Percentiles rank a stretch among this genome's conserved stretches.
These are phyloP conservation scores for Leptopilina clavipes DNA, from an alignment of 1,140 invertebrate genomes.

Conservation along the genomic window DNA sequence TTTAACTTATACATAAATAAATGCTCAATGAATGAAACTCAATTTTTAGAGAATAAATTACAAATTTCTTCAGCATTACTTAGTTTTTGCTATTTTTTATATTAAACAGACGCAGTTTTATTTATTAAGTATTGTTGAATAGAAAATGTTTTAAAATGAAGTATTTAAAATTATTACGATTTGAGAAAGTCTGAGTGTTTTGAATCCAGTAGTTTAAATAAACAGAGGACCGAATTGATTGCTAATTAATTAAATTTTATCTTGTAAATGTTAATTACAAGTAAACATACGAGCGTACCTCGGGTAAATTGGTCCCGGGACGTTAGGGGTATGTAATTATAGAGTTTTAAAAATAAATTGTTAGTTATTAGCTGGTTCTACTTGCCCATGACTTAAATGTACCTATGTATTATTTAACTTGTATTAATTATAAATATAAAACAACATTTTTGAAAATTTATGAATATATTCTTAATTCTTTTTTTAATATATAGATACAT, in stretches of 20 bases:
- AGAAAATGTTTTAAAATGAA: not conserved
- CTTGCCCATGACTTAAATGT: conserved; percentile 72
- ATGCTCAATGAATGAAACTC: conserved; percentile 3
- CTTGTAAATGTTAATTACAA: not conserved
- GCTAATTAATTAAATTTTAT: not conserved
- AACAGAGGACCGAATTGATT: not conserved
- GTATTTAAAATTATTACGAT: not conserved
- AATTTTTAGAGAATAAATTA: conserved; percentile 6
- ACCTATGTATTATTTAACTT: conserved; percentile 61
- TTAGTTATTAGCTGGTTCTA: conserved; percentile 64
- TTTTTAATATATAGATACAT: not conserved
- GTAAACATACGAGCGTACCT: conserved; percentile 41
- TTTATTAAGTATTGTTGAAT: conserved; percentile 19
- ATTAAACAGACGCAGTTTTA: not conserved
- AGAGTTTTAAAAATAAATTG: conserved; percentile 63
- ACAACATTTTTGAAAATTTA: conserved; percentile 23
- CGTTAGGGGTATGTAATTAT: conserved; percentile 59
- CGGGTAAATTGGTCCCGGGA: conserved; percentile 52
- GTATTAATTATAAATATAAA: conserved; percentile 52
- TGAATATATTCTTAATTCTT: not conserved
- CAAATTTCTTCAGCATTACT: not conserved
- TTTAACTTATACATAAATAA: not conserved
- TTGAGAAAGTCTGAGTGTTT: not conserved
- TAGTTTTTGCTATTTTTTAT: not conserved
- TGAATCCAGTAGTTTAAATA: not conserved